Evolutionary conservation across 2,113 vertebrate species (phyloP).

Genomic region (Oreocharis arfaki): DNA sequence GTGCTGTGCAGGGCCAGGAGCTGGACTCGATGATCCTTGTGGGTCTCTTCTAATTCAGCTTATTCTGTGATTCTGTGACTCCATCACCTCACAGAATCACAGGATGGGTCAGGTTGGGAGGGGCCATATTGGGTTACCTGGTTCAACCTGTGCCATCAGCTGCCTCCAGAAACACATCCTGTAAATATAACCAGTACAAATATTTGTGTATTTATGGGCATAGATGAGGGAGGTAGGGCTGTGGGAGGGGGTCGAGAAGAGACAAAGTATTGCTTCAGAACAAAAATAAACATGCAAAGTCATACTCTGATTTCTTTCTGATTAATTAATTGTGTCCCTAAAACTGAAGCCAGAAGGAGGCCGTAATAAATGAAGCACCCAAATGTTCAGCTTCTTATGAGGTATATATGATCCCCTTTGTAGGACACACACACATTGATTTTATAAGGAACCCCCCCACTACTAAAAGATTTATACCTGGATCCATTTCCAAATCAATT

Average conservation of each 20-base stretch:
- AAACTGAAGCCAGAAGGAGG: background rate
- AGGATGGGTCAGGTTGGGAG: background rate
- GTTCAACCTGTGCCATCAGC: fast-evolving
- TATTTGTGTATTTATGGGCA: background rate
- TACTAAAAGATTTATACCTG: background rate
- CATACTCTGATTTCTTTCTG: background rate
- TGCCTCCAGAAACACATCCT: background rate
- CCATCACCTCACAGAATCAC: background rate
- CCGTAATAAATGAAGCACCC: background rate
- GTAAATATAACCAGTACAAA: background rate
- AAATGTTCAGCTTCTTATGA: background rate
- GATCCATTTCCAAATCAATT: background rate
- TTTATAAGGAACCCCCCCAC: background rate
- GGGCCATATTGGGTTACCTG: background rate
- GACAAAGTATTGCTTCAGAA: background rate
- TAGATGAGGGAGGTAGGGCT: background rate
- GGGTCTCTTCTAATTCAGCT: fast-evolving
- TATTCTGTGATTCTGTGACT: background rate
- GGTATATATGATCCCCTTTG: background rate
- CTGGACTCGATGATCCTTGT: background rate
- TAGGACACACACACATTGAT: background rate
- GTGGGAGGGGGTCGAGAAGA: background rate
- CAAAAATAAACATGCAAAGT: background rate
- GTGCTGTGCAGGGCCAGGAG: background rate
- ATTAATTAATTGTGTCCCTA: background rate